Conservation (phyloP, 53 echinoderm and acorn worm genomes). For the Echinarachnius parma region DNA sequence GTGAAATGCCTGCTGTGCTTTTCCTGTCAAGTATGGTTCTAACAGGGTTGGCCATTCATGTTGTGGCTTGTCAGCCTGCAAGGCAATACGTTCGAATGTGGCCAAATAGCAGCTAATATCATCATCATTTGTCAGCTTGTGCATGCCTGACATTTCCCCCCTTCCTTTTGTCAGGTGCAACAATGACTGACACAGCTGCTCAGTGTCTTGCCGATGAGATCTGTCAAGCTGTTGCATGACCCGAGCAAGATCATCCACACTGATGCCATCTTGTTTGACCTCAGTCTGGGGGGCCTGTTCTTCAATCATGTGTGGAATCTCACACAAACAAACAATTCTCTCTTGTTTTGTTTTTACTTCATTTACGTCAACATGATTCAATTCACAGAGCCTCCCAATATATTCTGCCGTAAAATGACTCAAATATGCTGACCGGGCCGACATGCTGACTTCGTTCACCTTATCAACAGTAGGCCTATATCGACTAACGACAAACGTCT, state of each 20-base stretch:
- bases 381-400: constrained; percentile 2
- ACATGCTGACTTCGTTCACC: background rate
- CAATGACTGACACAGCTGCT: constrained; percentile 11
- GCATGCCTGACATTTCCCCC: constrained; percentile 33
- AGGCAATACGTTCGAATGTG: constrained; percentile 53
- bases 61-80: background rate
- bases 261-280: background rate
- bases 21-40: constrained; percentile 42
- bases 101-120: constrained; percentile 43
- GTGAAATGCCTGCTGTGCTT: constrained; percentile 50
- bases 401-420: constrained; percentile 40
- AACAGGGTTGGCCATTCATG: constrained; percentile 37
- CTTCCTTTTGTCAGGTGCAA: constrained; percentile 1
- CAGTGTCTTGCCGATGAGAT: constrained; percentile 15
- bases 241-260: background rate
- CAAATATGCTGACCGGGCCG: background rate
- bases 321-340: constrained; percentile 14
- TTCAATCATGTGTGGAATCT: constrained; percentile 27
- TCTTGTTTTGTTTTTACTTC: constrained; percentile 40
- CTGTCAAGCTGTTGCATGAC: constrained; percentile 19
- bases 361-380: constrained; percentile 24
- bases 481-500: too few relatives aligned
- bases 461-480: too few relatives aligned
- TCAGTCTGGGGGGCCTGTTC: background rate
- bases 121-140: constrained; percentile 47